Evolutionary conservation across 1,140 invertebrate genomes (phyloP), one percentile per base, ranked within the genome.

Genomic region (Zaprionus capensis): DNA sequence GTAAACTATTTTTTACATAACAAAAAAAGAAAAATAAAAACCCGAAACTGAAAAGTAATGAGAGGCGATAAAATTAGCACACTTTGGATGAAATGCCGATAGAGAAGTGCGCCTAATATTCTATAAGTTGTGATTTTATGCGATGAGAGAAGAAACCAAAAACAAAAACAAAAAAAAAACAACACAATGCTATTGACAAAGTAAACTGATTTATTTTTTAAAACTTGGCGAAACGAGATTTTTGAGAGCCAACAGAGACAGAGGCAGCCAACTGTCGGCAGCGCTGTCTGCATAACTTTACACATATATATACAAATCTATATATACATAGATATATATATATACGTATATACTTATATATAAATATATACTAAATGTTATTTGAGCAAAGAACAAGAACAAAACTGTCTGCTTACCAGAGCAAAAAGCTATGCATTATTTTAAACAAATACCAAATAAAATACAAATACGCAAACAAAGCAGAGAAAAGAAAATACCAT

Each of bases 1-100:
- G 85, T 84, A 88, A 91, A 88, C 81, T 90, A 88, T 88, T 88
- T 90, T 88, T 85, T 90, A 91, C 81, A 51, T 51, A 91, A 76
- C 81, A 71, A 80, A 65, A 62, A 61, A 71, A 81, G 57, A 31
- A 70, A 72, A 76, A 51, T 11, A 49, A 58, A 51, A 69, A 57
- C 56, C 5, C 36, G 68, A 71, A 79, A 17, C 15, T 17, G 34
- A 26, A 57, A 31, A 11, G 15, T 20, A 57, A 51, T 31, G 24
- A 58, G 62, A 71, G 61, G 65, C 15, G 51, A 63, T 61, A 65
- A 82, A 76, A 86, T 85, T 85, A 72, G 68, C 67, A 62, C 67
- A 68, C 70, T 73, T 78, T 85, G 49, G 31, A 73, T 67, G 53
- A 41, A 57, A 57, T 49, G 44, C 38, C 68, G 62, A 63, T 53